Conservation (phyloP, 2,888 invertebrate genomes). For the Myopa tessellatipennis region DNA sequence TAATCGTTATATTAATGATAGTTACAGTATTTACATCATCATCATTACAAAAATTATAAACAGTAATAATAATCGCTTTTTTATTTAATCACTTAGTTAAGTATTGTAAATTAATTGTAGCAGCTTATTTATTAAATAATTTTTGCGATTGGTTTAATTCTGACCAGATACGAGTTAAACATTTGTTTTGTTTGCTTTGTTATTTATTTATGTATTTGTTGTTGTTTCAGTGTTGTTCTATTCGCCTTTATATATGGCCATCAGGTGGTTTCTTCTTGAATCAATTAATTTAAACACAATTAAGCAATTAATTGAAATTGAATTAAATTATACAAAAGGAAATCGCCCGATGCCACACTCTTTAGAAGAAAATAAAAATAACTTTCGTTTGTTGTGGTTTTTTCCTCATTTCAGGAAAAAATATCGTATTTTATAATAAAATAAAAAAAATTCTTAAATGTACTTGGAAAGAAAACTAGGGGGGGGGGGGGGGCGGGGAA, state of each 20-base stretch:
- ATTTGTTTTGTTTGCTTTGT: slow-evolving; percentile 26
- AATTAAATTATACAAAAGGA: no score
- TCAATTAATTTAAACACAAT: not conserved
- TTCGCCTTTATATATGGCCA: not conserved
- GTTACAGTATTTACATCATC: no score
- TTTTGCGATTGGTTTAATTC: slow-evolving; percentile 45
- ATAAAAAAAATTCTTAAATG: no score
- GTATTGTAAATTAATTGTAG: not conserved
- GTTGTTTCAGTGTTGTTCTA: not conserved
- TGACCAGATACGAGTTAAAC: slow-evolving; percentile 44
- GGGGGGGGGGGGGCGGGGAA: no score
- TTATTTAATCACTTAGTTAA: slow-evolving; percentile 10
- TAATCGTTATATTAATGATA: not conserved
- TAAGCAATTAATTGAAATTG: not conserved
- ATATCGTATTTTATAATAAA: no score
- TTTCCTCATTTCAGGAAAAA: no score
- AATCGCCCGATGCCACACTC: not conserved
- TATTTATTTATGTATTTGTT: slow-evolving; percentile 17
- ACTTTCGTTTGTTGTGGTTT: no score
- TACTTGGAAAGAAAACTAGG: no score
- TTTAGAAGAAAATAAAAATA: not conserved
- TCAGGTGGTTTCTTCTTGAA: no score
- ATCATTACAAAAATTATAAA: no score
- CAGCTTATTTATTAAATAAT: slow-evolving; percentile 40
- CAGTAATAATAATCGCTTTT: slow-evolving; percentile 7